A percentile compares a stretch with the other conserved stretches of the same genome.
These are phyloP conservation scores for Myiotriccus ornatus DNA, from an alignment of 2,797 vertebrate species.

Conservation along the genomic window DNA sequence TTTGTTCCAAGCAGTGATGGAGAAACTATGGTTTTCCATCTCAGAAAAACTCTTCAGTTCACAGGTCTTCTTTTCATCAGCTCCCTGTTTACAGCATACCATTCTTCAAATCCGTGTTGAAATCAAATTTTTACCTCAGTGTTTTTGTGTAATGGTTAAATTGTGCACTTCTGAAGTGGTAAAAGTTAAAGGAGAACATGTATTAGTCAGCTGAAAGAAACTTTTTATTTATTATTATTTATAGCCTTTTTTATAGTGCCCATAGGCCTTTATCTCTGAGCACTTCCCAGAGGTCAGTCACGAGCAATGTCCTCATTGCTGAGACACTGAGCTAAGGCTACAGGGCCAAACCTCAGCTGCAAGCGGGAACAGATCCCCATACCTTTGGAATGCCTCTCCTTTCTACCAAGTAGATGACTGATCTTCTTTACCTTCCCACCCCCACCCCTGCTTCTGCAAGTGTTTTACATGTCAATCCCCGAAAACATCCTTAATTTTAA, in stretches of 20 bases:
- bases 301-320: background rate
- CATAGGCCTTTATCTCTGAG: background rate
- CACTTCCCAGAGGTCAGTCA: background rate
- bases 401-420: background rate
- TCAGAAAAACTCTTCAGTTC: background rate
- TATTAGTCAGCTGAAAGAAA: background rate
- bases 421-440: background rate
- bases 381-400: background rate
- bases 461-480: background rate
- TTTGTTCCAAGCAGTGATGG: background rate
- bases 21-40: background rate
- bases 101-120: background rate
- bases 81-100: background rate
- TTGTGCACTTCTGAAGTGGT: background rate
- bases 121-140: background rate
- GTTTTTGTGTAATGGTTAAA: background rate
- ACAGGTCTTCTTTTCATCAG: background rate
- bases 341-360: background rate
- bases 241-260: background rate
- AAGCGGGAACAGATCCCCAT: background rate
- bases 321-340: background rate
- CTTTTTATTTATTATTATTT: background rate
- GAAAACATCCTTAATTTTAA: constrained; percentile 9
- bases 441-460: background rate
- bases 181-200: background rate